Evolutionary conservation across 2,797 vertebrate species (phyloP), one percentile per base, ranked within the genome.

Genomic region (Microchirus variegatus): DNA sequence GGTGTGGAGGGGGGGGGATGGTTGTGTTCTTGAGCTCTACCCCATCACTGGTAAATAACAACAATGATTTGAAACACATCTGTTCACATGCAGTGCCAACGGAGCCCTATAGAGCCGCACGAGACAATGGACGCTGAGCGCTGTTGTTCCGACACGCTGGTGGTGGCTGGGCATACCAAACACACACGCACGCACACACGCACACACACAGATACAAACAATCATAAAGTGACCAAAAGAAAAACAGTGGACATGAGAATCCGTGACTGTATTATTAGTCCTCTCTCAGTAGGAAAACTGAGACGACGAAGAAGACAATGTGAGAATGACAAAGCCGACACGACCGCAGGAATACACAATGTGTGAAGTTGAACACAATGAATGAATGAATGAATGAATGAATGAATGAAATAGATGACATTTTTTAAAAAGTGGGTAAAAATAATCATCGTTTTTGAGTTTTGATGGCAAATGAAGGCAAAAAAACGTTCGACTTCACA

Each of bases 31-130:
- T 74, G 78, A 87, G 78, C 76, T 72, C 57, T n/a, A 75, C 73
- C 66, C 70, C 71, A 70, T 86, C 67, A 79, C 73, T 87, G 85
- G 81, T 85, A 88, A 88, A 89, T 80, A 78, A 86, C 72, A 84
- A 87, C 80, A 85, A 86, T 80, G 75, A 88, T 87, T 45, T 87
- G 81, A 84, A 87, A 81, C 78, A 84, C 83, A 81, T 86, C 69
- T 81, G 84, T 77, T 89, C 78, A 75, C 63, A 47, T 68, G 78
- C 73, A 61, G 62, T 65, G 76, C 85, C 74, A 67, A 69, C 80
- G 54, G 83, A 80, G 82, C 89, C 86, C 87, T 68, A 75, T 61
- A 86, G 78, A 85, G 87, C 77, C 50, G 56, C 69, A 9, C 36
- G 13, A 86, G 83, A 91, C 89, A 91, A 91, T 88, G 56, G 80